Conservation (phyloP, 2,797 vertebrate genomes). For the Galaxias olidus region DNA sequence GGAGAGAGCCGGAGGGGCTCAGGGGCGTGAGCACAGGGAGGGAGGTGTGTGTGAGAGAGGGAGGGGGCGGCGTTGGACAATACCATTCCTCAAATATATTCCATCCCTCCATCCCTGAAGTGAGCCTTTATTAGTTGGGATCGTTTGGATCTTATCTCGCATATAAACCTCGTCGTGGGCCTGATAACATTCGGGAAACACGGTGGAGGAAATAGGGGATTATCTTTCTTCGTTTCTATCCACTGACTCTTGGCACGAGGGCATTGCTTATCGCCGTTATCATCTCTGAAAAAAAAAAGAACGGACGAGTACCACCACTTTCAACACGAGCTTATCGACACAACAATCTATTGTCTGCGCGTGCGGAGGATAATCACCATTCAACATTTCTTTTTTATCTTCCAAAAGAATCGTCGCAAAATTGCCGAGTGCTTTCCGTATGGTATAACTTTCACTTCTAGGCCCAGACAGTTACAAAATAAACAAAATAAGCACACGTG, state of each 20-base stretch:
- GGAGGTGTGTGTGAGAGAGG: conserved; percentile 44
- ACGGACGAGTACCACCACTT: conserved; percentile 59
- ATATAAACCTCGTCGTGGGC: conserved; percentile 44
- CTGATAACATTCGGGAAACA: conserved; percentile 9
- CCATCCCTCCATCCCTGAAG: conserved; percentile 69
- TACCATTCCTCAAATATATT: conserved; percentile 77
- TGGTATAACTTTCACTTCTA: not conserved
- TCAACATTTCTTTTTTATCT: conserved; percentile 22
- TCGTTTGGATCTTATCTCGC: conserved; percentile 69
- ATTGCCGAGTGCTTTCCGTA: not conserved
- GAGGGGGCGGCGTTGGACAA: conserved; percentile 74
- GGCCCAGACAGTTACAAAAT: not conserved
- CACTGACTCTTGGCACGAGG: conserved; percentile 43
- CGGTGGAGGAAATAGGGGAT: conserved; percentile 43
- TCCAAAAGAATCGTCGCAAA: not conserved
- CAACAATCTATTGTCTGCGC: conserved; percentile 68
- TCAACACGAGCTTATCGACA: conserved; percentile 57
- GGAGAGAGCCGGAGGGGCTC: conserved; percentile 36
- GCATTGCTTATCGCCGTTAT: conserved; percentile 50
- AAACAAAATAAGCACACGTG: not conserved
- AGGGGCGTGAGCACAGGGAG: conserved; percentile 65
- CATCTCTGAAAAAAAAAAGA: conserved; percentile 17
- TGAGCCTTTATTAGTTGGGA: conserved; percentile 73
- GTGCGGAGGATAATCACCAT: conserved; percentile 32
- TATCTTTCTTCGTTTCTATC: conserved; percentile 36